phyloP scores from a whole-genome alignment of 2,888 invertebrate species.

The Polymixis lichenea region DNA sequence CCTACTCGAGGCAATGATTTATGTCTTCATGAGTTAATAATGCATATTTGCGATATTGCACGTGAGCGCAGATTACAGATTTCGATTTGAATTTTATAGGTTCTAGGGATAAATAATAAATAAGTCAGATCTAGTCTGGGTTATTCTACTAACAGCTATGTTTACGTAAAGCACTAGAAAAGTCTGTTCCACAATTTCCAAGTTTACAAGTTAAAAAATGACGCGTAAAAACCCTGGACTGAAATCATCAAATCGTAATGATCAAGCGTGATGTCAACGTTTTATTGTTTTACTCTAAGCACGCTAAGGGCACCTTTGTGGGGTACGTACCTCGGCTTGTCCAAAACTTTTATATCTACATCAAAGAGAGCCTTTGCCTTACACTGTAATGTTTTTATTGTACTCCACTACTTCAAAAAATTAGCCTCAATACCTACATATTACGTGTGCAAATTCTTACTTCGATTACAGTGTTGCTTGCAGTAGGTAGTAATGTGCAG shows the following conservation, averaged over 20 bases:
- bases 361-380: not conserved
- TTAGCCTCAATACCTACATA: not conserved
- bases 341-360: not conserved
- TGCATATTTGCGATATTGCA: conserved; percentile 26
- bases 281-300: no score
- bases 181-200: not conserved
- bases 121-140: not conserved
- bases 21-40: conserved; percentile 49
- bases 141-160: no score
- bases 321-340: not conserved
- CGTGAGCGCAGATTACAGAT: conserved; percentile 14
- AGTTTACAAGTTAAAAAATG: not conserved
- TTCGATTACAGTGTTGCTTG: not conserved
- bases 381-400: not conserved
- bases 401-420: not conserved
- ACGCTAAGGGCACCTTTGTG: no score
- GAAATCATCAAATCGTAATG: not conserved
- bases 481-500: not conserved
- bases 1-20: conserved; percentile 43
- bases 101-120: conserved; percentile 3
- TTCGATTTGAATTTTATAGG: conserved; percentile 20
- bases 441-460: not conserved
- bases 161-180: not conserved
- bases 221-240: not conserved
- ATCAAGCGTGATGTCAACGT: no score